Percentiles rank a stretch among this genome's conserved stretches.
These are phyloP conservation scores for Nemurella pictetii DNA, from an alignment of 2,888 invertebrate species.

Conservation along the genomic window DNA sequence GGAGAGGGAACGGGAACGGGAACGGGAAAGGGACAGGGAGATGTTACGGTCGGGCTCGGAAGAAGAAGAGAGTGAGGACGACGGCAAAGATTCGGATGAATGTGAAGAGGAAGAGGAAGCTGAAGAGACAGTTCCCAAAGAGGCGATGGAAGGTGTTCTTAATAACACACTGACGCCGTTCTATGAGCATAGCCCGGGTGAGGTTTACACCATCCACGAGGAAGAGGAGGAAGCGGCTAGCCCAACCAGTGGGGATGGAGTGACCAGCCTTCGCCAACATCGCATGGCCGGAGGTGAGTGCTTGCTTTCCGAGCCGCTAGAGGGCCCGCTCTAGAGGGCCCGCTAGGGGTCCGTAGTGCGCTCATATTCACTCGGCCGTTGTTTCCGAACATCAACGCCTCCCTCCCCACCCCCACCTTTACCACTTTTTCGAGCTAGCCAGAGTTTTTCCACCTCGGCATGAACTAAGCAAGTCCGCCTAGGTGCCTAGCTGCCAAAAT, in stretches of 20 bases:
- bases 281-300: constrained; percentile 43
- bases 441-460: constrained; percentile 43
- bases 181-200: constrained; percentile 54
- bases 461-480: constrained; percentile 28
- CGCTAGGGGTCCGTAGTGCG: neutral
- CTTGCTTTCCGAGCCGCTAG: constrained; percentile 23
- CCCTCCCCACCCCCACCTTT: constrained; percentile 27
- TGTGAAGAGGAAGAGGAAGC: constrained; percentile 36
- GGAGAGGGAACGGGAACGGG: constrained; percentile 15
- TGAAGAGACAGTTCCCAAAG: constrained; percentile 9
- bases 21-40: constrained; percentile 18
- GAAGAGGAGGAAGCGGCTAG: constrained; percentile 55
- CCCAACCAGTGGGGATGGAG: constrained; percentile 54
- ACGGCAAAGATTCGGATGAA: constrained; percentile 33
- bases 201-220: constrained; percentile 57
- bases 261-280: constrained; percentile 51
- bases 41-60: constrained; percentile 28
- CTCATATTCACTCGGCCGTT: constrained; percentile 2
- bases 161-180: constrained; percentile 41
- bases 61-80: constrained; percentile 29
- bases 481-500: neutral
- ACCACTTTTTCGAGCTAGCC: constrained; percentile 36
- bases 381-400: constrained; percentile 13
- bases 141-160: neutral
- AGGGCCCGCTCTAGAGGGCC: neutral